Base-by-base conservation (phyloP, 2,113 vertebrate species). In the Gorsachius goisagi region DNA sequence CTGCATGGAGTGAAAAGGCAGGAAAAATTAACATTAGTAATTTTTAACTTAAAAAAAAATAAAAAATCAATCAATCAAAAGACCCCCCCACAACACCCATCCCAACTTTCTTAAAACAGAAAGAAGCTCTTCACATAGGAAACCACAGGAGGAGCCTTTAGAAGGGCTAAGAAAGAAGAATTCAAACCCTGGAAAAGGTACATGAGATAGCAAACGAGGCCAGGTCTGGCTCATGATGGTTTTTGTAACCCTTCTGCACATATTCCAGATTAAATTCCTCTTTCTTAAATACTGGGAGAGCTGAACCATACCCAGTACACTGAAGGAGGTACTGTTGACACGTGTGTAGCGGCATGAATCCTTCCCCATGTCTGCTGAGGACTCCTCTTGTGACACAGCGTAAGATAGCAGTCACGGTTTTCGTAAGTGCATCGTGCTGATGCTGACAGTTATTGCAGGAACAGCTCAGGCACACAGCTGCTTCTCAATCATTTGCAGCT, bases 371-470 rank as follows among this genome's bases (percentile, higher is more conserved):
- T 52, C 60, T 49, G 37, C 67, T 1, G 8, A 83, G 72, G 23
- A 11, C 37, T 14, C 22, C 50, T 74, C 44, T n/a, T 14, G 8
- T 12, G 49, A 63, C 8, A 30, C 5, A 52, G 53, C 2, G 1
- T 9, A 9, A 69, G 37, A 37, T 3, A 2, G 1, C 12, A 3
- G 9, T 63, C 27, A 1, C 5, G 28, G 52, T 19, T 71, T 75
- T 22, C 20, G 0, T 5, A 32, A 63, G 24, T 5, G 35, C 55
- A 26, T 55, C 15, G 1, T 2, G 0, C 11, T 58, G 73, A 63
- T 74, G 56, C 78, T 28, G 28, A 11, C 4, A 45, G 60, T 9
- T 81, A 53, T 8, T 47, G 67, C 49, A 53, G 79, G 49, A 47
- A 12, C 35, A 68, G 15, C 49, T 63, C 33, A 28, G 59, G 35